Conservation (phyloP, 2,888 invertebrate species). For the Macrosoma leucophasiata region DNA sequence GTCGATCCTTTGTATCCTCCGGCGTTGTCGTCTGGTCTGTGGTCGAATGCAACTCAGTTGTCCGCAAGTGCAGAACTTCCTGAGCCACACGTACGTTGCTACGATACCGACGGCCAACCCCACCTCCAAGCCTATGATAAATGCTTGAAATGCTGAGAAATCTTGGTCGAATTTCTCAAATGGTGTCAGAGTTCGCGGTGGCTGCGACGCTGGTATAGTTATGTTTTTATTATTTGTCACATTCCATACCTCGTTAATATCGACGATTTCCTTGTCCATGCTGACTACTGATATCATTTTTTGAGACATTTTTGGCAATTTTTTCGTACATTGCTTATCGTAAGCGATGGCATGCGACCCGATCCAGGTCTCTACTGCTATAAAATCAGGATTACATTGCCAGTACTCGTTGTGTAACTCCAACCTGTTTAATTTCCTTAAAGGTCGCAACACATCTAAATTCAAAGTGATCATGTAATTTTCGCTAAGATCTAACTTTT, state of each 20-base stretch:
- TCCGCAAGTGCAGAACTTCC: conserved; percentile 47
- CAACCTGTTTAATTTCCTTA: conserved; percentile 65
- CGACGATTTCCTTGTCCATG: conserved; percentile 41
- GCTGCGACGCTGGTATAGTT: conserved; percentile 27
- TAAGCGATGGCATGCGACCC: conserved; percentile 52
- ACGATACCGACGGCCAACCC: conserved; percentile 62
- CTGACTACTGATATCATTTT: conserved; percentile 69
- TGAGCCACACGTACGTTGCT: conserved; percentile 61
- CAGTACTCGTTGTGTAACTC: conserved; percentile 75
- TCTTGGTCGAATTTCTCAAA: conserved; percentile 57
- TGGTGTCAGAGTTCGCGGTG: conserved; percentile 42
- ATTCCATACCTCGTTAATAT: conserved; percentile 59
- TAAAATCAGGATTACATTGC: conserved; percentile 68
- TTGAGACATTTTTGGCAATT: conserved; percentile 69
- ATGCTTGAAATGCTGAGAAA: conserved; percentile 61
- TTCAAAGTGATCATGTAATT: conserved; percentile 76
- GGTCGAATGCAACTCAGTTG: conserved; percentile 39
- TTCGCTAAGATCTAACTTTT: conserved; percentile 75
- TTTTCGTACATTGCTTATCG: conserved; percentile 58
- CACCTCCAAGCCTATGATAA: conserved; percentile 58
- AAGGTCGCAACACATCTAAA: conserved; percentile 57
- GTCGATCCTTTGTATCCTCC: conserved; percentile 33
- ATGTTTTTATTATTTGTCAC: conserved; percentile 38
- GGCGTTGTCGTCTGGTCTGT: conserved; percentile 37
- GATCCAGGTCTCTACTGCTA: conserved; percentile 59